phyloP scores from a whole-genome alignment of 2,113 vertebrate genomes.

The Bagarius yarrelli region DNA sequence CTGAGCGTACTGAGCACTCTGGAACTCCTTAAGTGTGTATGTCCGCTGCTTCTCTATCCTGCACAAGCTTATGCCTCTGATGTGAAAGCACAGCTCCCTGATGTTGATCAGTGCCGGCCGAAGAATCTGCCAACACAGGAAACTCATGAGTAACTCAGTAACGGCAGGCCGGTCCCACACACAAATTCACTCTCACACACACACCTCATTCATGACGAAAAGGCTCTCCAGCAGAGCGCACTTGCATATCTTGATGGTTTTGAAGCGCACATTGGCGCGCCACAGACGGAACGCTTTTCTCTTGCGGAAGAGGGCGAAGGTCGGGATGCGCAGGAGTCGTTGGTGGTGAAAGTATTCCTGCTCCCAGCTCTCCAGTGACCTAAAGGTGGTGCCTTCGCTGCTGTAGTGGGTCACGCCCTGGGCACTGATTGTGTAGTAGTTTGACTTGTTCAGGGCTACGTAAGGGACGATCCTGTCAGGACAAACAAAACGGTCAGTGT shows the following conservation, averaged over 20 bases:
- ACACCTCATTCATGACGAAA: slow-evolving; percentile 77
- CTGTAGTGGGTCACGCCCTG: slow-evolving; percentile 65
- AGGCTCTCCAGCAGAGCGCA: slow-evolving; percentile 66
- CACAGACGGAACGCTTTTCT: slow-evolving; percentile 80
- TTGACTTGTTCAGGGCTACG: slow-evolving; percentile 69
- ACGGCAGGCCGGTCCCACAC: background rate
- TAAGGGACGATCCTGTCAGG: slow-evolving; percentile 69
- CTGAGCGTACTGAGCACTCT: slow-evolving; percentile 63
- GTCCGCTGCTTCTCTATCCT: slow-evolving; percentile 70
- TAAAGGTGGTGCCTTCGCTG: slow-evolving; percentile 60
- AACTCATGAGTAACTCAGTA: background rate
- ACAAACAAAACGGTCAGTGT: background rate
- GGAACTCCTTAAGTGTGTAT: slow-evolving; percentile 77
- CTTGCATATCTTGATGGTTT: slow-evolving; percentile 67
- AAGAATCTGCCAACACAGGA: slow-evolving; percentile 65
- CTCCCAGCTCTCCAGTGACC: slow-evolving; percentile 71
- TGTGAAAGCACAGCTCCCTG: slow-evolving; percentile 76
- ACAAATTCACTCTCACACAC: slow-evolving; percentile 48
- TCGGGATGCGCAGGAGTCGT: slow-evolving; percentile 73
- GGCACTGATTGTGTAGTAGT: slow-evolving; percentile 74
- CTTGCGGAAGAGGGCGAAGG: slow-evolving; percentile 77
- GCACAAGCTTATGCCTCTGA: slow-evolving; percentile 73
- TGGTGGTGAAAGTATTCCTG: slow-evolving; percentile 71
- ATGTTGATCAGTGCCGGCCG: slow-evolving; percentile 78
- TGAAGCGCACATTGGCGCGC: slow-evolving; percentile 74